Percentiles rank a stretch among this genome's conserved stretches.
Conservation (phyloP, 2,888 invertebrate species). For the Cosmopolites sordidus region DNA sequence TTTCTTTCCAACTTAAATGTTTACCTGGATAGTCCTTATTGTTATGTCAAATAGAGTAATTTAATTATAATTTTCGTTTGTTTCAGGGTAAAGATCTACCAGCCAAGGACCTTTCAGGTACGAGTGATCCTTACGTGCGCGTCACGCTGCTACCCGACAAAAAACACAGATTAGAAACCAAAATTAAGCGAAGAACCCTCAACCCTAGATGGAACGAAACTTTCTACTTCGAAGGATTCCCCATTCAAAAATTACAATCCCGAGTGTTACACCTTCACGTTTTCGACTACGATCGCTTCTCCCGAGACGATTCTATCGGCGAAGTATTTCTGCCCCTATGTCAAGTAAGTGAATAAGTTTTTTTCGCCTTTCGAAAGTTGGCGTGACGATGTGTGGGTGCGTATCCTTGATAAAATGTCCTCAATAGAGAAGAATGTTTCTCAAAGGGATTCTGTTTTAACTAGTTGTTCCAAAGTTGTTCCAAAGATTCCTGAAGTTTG, state of each 20-base stretch:
- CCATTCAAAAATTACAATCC: conserved; percentile 88
- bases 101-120: conserved; percentile 87
- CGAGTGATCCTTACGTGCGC: conserved; percentile 87
- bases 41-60: background rate
- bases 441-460: too few species aligned
- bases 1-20: too few species aligned
- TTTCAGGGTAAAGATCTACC: conserved; percentile 87
- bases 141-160: conserved; percentile 88
- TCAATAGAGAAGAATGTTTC: too few species aligned
- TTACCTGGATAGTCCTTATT: too few species aligned
- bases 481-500: too few species aligned
- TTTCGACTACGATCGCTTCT: conserved; percentile 91
- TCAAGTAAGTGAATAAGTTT: conserved; percentile 72
- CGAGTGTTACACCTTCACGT: conserved; percentile 89
- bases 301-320: conserved; percentile 89
- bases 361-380: too few species aligned
- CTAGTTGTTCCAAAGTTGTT: too few species aligned
- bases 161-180: conserved; percentile 87
- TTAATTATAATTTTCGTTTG: background rate
- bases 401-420: too few species aligned
- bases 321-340: conserved; percentile 88
- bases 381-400: too few species aligned
- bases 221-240: conserved; percentile 91
- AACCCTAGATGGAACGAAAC: conserved; percentile 94
- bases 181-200: conserved; percentile 84